Evolutionary conservation across 2,113 vertebrate species (phyloP).

Genomic region (Dunckerocampus dactyliophorus): DNA sequence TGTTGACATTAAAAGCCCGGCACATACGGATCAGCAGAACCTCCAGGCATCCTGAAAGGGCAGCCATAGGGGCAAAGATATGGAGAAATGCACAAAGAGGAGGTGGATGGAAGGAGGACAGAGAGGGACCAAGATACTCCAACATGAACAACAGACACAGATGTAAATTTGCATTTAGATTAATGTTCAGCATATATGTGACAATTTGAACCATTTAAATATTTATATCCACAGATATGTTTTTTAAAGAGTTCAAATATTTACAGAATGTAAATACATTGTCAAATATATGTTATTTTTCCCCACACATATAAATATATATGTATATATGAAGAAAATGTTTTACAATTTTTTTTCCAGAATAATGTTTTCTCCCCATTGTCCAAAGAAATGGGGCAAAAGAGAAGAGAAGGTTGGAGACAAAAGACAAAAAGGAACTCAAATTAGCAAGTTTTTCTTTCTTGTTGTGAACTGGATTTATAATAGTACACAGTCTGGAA

Average conservation of each 20-base stretch:
- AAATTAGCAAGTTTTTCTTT: constrained; percentile 52
- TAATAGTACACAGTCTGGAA: constrained; percentile 3
- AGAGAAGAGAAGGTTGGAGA: constrained; percentile 59
- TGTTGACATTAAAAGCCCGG: constrained; percentile 82
- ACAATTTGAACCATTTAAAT: constrained; percentile 50
- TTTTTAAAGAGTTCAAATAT: constrained; percentile 39
- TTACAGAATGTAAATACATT: constrained; percentile 27
- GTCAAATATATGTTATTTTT: constrained; percentile 31
- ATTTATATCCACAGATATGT: constrained; percentile 21
- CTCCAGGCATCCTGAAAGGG: constrained; percentile 81
- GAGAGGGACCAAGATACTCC: constrained; percentile 42
- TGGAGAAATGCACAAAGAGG: constrained; percentile 30
- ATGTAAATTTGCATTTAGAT: constrained; percentile 54
- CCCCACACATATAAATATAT: not conserved
- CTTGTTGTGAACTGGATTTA: not conserved
- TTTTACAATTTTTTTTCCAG: constrained; percentile 7
- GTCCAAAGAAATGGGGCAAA: constrained; percentile 19
- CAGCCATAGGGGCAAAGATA: constrained; percentile 47
- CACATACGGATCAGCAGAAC: constrained; percentile 88
- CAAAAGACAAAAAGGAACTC: constrained; percentile 52
- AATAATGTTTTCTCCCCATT: constrained; percentile 16
- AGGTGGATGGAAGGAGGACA: constrained; percentile 6
- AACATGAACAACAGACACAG: constrained; percentile 57
- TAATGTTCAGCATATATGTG: constrained; percentile 30
- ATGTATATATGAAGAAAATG: constrained; percentile 7